Percentiles rank a stretch among this genome's conserved stretches.
phyloP scores from a whole-genome alignment of 2,888 invertebrate species.

The Gnatocerus cornutus region DNA sequence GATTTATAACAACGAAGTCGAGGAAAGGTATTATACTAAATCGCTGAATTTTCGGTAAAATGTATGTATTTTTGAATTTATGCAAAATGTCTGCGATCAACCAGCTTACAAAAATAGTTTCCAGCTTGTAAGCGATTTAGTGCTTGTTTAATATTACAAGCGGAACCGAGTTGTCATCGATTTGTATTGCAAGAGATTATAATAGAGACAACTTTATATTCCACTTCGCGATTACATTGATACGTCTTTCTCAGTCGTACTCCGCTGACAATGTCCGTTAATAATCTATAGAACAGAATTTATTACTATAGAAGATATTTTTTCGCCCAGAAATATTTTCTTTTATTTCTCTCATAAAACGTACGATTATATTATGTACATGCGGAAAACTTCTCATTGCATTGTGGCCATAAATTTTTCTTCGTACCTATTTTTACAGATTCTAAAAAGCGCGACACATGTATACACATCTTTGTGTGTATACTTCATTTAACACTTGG shows the following conservation, averaged over 20 bases:
- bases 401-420: neutral
- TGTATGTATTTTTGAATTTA: too few species aligned
- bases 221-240: constrained; percentile 23
- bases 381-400: neutral
- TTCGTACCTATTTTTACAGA: neutral
- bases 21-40: too few species aligned
- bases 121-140: constrained; percentile 1
- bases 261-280: constrained; percentile 35
- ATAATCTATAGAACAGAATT: constrained; percentile 26
- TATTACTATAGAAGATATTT: neutral
- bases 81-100: too few species aligned
- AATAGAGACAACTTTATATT: constrained; percentile 31
- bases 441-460: constrained; percentile 15
- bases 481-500: constrained; percentile 31
- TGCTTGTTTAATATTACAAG: constrained; percentile 20
- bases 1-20: too few species aligned
- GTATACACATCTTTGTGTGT: constrained; percentile 29
- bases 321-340: neutral
- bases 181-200: constrained; percentile 28
- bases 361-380: neutral
- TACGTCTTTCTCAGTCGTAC: constrained; percentile 28
- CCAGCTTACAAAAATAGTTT: too few species aligned
- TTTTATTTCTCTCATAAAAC: neutral
- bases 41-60: too few species aligned
- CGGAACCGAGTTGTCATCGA: constrained; percentile 29